Percentiles rank a stretch among this genome's conserved stretches.
phyloP scores from a whole-genome alignment of 2,888 invertebrate genomes.

The Deilephila elpenor region DNA sequence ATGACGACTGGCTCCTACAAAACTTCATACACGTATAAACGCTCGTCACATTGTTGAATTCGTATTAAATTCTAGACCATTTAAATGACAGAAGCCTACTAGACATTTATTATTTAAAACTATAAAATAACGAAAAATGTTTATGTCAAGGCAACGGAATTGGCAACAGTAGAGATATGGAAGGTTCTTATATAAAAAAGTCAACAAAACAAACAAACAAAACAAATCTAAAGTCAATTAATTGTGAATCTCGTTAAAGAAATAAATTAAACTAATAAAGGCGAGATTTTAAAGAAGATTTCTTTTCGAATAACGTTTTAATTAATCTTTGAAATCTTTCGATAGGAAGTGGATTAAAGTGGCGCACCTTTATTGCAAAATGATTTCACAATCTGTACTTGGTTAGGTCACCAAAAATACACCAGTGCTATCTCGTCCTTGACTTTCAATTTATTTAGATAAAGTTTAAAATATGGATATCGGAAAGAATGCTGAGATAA shows the following conservation, averaged over 20 bases:
- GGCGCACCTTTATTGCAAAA: constrained; percentile 2
- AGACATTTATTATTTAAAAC: neutral
- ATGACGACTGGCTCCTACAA: neutral
- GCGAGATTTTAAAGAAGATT: no score
- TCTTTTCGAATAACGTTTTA: no score
- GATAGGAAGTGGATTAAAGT: neutral
- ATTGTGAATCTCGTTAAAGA: no score
- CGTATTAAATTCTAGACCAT: neutral
- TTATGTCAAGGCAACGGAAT: neutral
- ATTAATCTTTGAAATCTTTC: no score
- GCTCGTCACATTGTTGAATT: neutral
- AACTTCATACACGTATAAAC: neutral
- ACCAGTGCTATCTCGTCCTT: neutral
- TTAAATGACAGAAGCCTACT: neutral
- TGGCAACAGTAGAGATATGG: neutral
- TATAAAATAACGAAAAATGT: neutral
- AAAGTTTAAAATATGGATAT: neutral
- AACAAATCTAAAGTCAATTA: no score
- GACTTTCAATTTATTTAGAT: neutral
- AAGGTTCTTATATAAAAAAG: neutral
- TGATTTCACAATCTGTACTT: neutral
- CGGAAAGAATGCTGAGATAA: neutral
- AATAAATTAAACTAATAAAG: no score
- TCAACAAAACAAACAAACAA: no score
- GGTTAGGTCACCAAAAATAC: neutral